phyloP scores from a whole-genome alignment of 2,888 invertebrate species.

The Drosophila mimica region DNA sequence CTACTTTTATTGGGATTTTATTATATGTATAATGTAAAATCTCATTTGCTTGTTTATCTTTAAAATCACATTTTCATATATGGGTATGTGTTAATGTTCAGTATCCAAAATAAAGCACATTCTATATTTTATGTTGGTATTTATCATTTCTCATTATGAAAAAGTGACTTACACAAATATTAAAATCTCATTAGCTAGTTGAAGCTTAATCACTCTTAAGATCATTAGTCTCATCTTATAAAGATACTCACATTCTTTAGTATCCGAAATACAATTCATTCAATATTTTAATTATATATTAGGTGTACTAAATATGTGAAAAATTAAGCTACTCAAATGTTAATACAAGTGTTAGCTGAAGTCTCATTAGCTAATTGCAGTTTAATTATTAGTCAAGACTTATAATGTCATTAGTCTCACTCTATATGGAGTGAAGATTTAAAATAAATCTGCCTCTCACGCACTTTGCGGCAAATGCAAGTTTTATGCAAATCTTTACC shows the following conservation, averaged over 20 bases:
- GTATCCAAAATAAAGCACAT: no score
- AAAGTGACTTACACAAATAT: background rate
- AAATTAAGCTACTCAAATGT: background rate
- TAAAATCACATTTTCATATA: background rate
- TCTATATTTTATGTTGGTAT: background rate
- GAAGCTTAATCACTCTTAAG: background rate
- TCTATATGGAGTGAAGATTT: background rate
- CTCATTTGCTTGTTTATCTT: background rate
- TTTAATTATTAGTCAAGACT: slow-evolving; percentile 14
- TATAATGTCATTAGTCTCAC: slow-evolving; percentile 20
- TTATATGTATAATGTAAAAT: background rate
- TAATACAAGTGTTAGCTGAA: background rate
- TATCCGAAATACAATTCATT: background rate
- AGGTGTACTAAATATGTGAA: background rate
- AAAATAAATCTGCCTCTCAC: slow-evolving; percentile 29
- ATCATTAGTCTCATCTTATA: slow-evolving; percentile 13
- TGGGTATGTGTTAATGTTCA: no score
- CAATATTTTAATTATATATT: background rate
- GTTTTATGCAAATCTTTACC: slow-evolving; percentile 71
- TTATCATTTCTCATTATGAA: background rate
- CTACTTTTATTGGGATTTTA: background rate
- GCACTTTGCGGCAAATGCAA: slow-evolving; percentile 61
- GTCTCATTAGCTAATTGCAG: slow-evolving; percentile 19
- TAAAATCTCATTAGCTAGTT: slow-evolving; percentile 6
- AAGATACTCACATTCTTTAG: background rate